Base-by-base conservation (phyloP, 1,140 invertebrate genomes). In the Drosophila pruinosa region DNA sequence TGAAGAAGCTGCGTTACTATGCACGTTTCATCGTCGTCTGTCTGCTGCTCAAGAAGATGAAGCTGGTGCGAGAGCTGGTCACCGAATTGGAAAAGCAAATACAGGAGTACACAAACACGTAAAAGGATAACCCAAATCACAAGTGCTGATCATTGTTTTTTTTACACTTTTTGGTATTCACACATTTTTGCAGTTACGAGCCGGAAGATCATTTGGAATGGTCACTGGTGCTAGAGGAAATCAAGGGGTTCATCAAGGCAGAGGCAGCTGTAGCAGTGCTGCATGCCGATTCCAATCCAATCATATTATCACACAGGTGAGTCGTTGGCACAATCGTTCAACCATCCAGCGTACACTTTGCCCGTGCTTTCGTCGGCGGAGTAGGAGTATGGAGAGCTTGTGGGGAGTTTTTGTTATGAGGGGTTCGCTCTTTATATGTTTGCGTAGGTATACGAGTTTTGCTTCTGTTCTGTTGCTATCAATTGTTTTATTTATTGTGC, bases 21-120 rank as follows among this genome's bases (percentile, higher is more conserved):
- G 98, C 98, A 15, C 94, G 98, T 50, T 99, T 98, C 91, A 99
- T 99, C 82, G 97, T 99, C 19, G 98, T 99, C 10, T 98, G 97
- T 92, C 93, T 99, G 67, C 93, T 99, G 77, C 93, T 99, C 43
- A 98, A 98, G 92, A 97, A 97, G 91, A 97, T 98, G 94, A 98
- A 98, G 92, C 92, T 98, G 71, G 97, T 99, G 38, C 93, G 95
- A 43, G 98, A 99, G 91, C 92, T 99, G 63, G 96, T 99, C 36
- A 94, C 95, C 92, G 97, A 99, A 92, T 92, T 99, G 80, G 96
- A 97, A 78, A 95, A 96, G 85, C 96, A 97, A 92, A 96, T 97
- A 92, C 96, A 97, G 90, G 98, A 99, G 90, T 99, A 99, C 92
- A 97, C 97, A 10, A 95, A 95, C 81, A 97, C 97, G 14, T 94